Percentiles rank a stretch among this genome's conserved stretches.
phyloP scores from a whole-genome alignment of 2,797 vertebrate species.

The Characodon lateralis region DNA sequence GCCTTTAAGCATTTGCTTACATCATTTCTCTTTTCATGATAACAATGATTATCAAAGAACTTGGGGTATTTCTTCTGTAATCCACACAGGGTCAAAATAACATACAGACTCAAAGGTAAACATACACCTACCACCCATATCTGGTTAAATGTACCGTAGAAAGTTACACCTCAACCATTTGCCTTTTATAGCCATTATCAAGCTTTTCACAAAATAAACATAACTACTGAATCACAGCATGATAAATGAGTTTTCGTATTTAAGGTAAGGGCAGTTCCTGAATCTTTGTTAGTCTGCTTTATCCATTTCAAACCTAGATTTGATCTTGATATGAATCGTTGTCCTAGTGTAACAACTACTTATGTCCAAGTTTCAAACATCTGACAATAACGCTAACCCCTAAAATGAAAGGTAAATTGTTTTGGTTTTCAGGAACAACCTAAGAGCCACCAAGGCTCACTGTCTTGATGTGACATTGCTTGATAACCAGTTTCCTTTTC shows the following conservation, averaged over 20 bases:
- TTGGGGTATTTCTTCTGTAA: neutral
- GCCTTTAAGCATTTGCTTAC: neutral
- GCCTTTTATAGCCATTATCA: no score
- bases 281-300: no score
- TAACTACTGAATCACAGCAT: no score
- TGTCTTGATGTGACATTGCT: neutral
- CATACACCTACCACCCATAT: no score
- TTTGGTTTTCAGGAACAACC: neutral
- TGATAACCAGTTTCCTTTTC: neutral
- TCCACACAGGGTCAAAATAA: neutral
- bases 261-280: no score
- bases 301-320: no score
- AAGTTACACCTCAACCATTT: no score
- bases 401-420: neutral
- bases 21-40: neutral
- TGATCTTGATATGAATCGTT: no score
- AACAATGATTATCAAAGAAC: neutral
- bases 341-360: neutral
- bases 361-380: neutral
- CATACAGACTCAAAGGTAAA: neutral
- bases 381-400: neutral
- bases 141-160: no score
- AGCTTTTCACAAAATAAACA: no score
- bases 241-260: no score
- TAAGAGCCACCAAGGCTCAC: neutral